Evolutionary conservation across 2,797 vertebrate genomes (phyloP).

Genomic region (Labroides dimidiatus): DNA sequence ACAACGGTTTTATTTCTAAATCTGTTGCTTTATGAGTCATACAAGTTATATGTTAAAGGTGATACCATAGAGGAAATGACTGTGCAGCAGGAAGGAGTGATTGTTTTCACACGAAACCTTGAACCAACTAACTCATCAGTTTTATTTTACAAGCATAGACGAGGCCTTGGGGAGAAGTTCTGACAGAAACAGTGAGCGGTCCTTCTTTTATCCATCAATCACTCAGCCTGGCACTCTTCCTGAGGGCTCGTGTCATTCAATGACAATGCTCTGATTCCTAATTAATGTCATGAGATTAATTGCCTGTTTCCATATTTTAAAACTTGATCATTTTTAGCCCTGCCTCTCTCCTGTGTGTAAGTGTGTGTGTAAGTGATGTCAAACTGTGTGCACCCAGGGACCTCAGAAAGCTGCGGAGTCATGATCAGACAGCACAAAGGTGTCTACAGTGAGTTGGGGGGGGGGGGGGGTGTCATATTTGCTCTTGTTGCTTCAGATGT

Average conservation of each 20-base stretch:
- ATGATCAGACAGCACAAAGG: neutral
- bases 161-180: neutral
- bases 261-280: neutral
- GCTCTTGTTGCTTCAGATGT: neutral
- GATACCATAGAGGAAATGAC: neutral
- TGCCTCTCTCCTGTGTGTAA: constrained; percentile 1
- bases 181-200: neutral
- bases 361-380: neutral
- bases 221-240: neutral
- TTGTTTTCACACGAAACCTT: neutral
- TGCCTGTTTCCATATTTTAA: neutral
- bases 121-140: neutral
- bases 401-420: no score
- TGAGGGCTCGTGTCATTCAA: neutral
- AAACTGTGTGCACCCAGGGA: neutral
- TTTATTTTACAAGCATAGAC: neutral
- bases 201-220: neutral
- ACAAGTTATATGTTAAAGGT: neutral
- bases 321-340: neutral
- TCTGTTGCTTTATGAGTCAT: neutral
- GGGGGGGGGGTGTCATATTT: no score
- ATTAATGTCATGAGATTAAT: neutral
- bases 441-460: neutral
- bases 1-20: neutral
- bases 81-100: no score